phyloP scores from a whole-genome alignment of 1,140 invertebrate species.

The Oppia nitens region DNA sequence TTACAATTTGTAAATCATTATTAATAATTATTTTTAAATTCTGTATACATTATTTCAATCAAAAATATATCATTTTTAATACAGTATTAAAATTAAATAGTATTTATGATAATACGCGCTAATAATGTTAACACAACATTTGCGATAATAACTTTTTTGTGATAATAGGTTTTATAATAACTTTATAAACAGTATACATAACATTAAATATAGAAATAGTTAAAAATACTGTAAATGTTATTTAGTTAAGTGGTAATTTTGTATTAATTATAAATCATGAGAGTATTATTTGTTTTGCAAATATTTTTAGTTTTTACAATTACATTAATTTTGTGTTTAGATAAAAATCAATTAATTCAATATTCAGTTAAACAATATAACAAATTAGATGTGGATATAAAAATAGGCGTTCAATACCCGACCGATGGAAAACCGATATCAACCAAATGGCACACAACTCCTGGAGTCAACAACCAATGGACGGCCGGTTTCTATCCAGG shows the following conservation, averaged over 20 bases:
- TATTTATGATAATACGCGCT: too few relatives aligned
- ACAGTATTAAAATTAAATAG: too few relatives aligned
- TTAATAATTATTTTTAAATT: too few relatives aligned
- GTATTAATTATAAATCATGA: too few relatives aligned
- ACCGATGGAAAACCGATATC: neutral
- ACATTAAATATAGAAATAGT: neutral
- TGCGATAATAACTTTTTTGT: too few relatives aligned
- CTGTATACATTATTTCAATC: too few relatives aligned
- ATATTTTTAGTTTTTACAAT: neutral
- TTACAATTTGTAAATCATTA: too few relatives aligned
- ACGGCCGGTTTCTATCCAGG: slow-evolving; percentile 3
- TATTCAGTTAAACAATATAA: slow-evolving; percentile 1
- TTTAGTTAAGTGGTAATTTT: too few relatives aligned
- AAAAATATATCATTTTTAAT: too few relatives aligned
- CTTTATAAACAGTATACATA: neutral
- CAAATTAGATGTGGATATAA: neutral
- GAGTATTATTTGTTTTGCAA: neutral
- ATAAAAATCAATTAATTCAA: neutral
- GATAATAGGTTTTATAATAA: neutral
- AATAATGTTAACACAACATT: too few relatives aligned
- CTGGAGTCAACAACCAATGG: neutral
- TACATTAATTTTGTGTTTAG: neutral
- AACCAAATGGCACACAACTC: neutral
- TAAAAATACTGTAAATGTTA: neutral
- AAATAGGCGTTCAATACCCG: neutral